Percentiles rank a stretch among this genome's conserved stretches.
These are phyloP conservation scores for Papilio helenus DNA, from an alignment of 1,140 invertebrate genomes.

Conservation along the genomic window DNA sequence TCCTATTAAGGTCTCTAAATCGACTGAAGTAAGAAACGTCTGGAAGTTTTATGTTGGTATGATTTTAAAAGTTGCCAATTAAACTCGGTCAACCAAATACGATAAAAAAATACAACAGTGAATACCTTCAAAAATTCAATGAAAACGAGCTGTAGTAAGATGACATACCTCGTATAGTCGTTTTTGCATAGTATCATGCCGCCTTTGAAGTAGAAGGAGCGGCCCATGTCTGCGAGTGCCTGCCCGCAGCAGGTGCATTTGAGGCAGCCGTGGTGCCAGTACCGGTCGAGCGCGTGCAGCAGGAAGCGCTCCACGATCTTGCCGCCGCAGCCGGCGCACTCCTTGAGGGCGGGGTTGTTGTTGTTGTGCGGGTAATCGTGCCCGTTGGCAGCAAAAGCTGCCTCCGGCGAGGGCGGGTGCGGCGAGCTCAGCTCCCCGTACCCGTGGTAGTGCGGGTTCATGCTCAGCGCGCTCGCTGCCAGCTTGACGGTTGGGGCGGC, in stretches of 20 bases:
- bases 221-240: slow-evolving; percentile 93
- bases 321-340: slow-evolving; percentile 87
- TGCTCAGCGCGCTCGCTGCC: slow-evolving; percentile 86
- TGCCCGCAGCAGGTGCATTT: slow-evolving; percentile 95
- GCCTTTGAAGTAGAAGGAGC: slow-evolving; percentile 94
- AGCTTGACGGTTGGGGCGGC: slow-evolving; percentile 84
- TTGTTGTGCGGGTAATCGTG: slow-evolving; percentile 82
- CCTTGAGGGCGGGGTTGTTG: slow-evolving; percentile 85
- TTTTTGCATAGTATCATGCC: slow-evolving; percentile 97
- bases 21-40: neutral
- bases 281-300: slow-evolving; percentile 94
- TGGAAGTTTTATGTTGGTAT: neutral
- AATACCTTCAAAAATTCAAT: neutral
- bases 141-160: slow-evolving; percentile 15
- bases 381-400: slow-evolving; percentile 79
- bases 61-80: neutral
- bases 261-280: slow-evolving; percentile 96
- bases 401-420: slow-evolving; percentile 86
- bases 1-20: slow-evolving; percentile 24
- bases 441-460: slow-evolving; percentile 89
- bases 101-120: neutral
- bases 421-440: slow-evolving; percentile 87
- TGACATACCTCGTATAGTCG: slow-evolving; percentile 94
- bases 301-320: slow-evolving; percentile 95
- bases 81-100: neutral